Conservation (phyloP, 2,888 invertebrate genomes). For the Drosophila mettleri region DNA sequence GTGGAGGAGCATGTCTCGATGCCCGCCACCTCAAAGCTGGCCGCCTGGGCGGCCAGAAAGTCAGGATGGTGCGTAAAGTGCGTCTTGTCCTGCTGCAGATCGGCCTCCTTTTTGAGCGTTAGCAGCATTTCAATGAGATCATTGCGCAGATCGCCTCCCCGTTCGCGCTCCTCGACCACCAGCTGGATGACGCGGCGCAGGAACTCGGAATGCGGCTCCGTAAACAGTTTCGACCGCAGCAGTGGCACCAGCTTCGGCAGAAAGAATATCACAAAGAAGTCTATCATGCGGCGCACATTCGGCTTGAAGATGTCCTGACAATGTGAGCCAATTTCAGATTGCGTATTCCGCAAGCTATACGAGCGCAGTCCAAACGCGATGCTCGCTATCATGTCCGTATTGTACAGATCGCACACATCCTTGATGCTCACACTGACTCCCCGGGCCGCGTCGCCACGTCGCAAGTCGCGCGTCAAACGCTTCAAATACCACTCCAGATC, state of each 20-base stretch:
- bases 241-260: conserved; percentile 83
- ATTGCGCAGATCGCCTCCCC: conserved; percentile 83
- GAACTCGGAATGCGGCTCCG: conserved; percentile 81
- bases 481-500: conserved; percentile 82
- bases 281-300: conserved; percentile 79
- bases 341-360: conserved; percentile 84
- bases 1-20: conserved; percentile 84
- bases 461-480: conserved; percentile 69
- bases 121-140: conserved; percentile 86
- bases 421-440: conserved; percentile 77
- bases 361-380: conserved; percentile 85
- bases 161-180: conserved; percentile 84
- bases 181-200: conserved; percentile 84
- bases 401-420: conserved; percentile 83
- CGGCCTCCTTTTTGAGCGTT: conserved; percentile 84
- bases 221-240: conserved; percentile 79
- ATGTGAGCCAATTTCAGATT: conserved; percentile 84
- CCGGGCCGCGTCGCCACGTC: conserved; percentile 59
- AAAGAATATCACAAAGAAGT: conserved; percentile 84
- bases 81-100: conserved; percentile 73
- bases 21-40: conserved; percentile 83
- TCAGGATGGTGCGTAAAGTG: conserved; percentile 81
- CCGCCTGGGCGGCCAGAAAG: conserved; percentile 83
- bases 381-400: conserved; percentile 85
- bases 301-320: conserved; percentile 84